Base-by-base conservation (phyloP, 2,888 invertebrate species). In the Perithous albicinctus region DNA sequence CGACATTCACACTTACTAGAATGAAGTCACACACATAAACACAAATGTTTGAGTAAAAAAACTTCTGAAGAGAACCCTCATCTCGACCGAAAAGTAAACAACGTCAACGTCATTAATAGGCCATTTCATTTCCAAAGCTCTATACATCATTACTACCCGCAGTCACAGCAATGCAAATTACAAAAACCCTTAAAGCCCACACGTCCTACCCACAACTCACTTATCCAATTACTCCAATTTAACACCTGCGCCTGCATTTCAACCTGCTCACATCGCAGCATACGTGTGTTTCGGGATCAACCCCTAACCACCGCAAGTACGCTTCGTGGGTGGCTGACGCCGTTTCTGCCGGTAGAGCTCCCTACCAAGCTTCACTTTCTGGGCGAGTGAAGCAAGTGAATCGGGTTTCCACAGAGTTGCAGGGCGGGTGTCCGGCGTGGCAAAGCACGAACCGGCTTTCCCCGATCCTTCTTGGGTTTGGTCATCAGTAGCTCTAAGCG, bases 401-500 rank as follows among this genome's bases (percentile, higher is more conserved):
- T n/a, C 29, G 59, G 38, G 54, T 70, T 46, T 38, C 51, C 35
- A n/a, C n/a, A 18, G 41, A 23, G 41, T 38, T 48, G 78, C 54
- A n/a, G 66, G 18, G 70, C 26, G 29, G 51, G 59, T 35, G 38
- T 54, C 51, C 56, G 73, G 66, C 46, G 70, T 51, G 72, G 64
- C 67, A 69, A 79, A 85, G 84, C 83, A 82, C 83, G 76, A 80
- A 84, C 84, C 72, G 78, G 78, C 78, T 70, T n/a, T n/a, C n/a
- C 76, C 69, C 76, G 69, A 69, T 74, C 83, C 74, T 83, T 86
- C 84, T 83, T 85, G 84, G 83, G 84, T 78, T 76, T 77, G 83
- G 82, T 86, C n/a, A n/a, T n/a, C 90, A 89, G 89, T 90, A 89
- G 87, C 87, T 88, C 88, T 87, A 85, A 87, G 89, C 87, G 86